phyloP scores from a whole-genome alignment of 2,113 vertebrate genomes.

The Lampris megalopsis region DNA sequence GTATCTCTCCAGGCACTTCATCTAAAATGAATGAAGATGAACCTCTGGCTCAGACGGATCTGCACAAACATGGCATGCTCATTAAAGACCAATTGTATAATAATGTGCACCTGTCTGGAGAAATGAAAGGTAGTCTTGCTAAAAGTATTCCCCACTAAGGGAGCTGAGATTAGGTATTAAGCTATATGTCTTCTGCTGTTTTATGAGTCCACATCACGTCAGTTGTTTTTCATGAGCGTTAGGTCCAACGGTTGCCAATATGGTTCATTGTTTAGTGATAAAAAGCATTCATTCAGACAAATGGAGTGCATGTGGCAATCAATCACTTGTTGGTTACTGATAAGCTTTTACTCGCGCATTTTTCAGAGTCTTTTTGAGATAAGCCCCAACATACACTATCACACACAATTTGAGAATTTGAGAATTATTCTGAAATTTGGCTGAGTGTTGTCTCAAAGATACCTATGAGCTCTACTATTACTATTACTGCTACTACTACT shows the following conservation, averaged over 20 bases:
- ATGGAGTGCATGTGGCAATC: not conserved
- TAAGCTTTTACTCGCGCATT: not conserved
- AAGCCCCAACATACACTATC: no score
- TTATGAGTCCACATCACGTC: not conserved
- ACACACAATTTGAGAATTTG: no score
- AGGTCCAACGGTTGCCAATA: slow-evolving; percentile 4
- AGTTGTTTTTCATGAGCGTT: slow-evolving; percentile 15
- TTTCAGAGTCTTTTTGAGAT: not conserved
- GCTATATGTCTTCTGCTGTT: not conserved
- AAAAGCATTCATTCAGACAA: not conserved
- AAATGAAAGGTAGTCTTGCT: slow-evolving; percentile 55
- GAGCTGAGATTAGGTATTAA: slow-evolving; percentile 35
- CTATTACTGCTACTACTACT: no score
- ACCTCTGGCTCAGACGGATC: slow-evolving; percentile 69
- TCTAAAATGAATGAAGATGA: slow-evolving; percentile 80
- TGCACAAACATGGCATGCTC: slow-evolving; percentile 76
- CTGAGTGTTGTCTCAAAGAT: no score
- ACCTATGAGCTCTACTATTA: no score
- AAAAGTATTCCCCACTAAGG: slow-evolving; percentile 9
- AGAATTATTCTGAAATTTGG: no score
- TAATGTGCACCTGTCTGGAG: slow-evolving; percentile 76
- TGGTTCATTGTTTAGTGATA: not conserved
- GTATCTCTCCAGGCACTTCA: slow-evolving; percentile 78
- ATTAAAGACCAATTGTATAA: slow-evolving; percentile 80
- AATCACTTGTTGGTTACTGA: not conserved